Percentiles rank a stretch among this genome's conserved stretches.
phyloP scores from a whole-genome alignment of 2,888 invertebrate genomes.

The Tridacna crocea region DNA sequence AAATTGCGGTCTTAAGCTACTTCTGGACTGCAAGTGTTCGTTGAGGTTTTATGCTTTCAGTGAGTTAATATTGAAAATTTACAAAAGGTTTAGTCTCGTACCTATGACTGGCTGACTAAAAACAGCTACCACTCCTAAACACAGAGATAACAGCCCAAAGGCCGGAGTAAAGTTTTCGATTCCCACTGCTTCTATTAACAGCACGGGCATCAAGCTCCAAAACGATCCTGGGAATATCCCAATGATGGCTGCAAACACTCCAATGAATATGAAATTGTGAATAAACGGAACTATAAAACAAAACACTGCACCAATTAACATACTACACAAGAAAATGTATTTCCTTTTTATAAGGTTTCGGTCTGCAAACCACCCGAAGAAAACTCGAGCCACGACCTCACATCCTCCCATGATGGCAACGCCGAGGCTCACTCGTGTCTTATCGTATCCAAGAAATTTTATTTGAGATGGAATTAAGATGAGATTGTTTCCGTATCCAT shows the following conservation, averaged over 20 bases:
- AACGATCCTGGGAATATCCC: conserved; percentile 67
- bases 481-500: conserved; percentile 91
- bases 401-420: conserved; percentile 90
- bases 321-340: conserved; percentile 51
- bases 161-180: conserved; percentile 59
- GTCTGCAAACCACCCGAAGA: conserved; percentile 90
- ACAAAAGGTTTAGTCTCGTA: conserved; percentile 31
- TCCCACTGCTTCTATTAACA: conserved; percentile 66
- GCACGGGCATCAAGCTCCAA: conserved; percentile 62
- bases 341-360: conserved; percentile 86
- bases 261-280: conserved; percentile 50
- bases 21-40: neutral
- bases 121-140: conserved; percentile 52
- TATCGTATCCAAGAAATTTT: conserved; percentile 87
- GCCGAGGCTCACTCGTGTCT: conserved; percentile 37
- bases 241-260: conserved; percentile 58
- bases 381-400: conserved; percentile 90
- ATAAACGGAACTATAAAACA: conserved; percentile 56
- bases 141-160: conserved; percentile 60
- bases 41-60: neutral
- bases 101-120: conserved; percentile 67
- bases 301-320: conserved; percentile 45
- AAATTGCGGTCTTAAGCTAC: no score
- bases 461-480: conserved; percentile 91
- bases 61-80: neutral